phyloP scores from a whole-genome alignment of 2,797 vertebrate genomes.

The Odontamblyopus lacepedii region DNA sequence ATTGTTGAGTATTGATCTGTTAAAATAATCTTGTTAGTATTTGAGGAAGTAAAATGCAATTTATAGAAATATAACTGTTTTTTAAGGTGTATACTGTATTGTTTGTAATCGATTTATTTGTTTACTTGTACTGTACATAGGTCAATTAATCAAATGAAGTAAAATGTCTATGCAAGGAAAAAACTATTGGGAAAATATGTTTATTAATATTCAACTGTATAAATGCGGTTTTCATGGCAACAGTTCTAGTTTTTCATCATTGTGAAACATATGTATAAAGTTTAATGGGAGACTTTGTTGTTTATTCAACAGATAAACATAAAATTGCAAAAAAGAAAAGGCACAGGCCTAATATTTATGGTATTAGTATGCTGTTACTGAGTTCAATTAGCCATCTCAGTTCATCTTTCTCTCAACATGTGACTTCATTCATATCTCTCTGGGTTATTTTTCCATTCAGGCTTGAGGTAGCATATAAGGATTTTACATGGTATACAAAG shows the following conservation, averaged over 20 bases:
- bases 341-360: too few species aligned
- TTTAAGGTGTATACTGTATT: neutral
- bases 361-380: neutral
- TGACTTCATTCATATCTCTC: neutral
- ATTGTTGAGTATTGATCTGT: neutral
- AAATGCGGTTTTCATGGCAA: neutral
- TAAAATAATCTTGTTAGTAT: neutral
- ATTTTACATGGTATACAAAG: neutral
- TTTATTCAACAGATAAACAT: neutral
- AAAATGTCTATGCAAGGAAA: neutral
- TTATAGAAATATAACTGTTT: neutral
- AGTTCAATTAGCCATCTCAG: neutral
- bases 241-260: too few species aligned
- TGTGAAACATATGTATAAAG: too few species aligned
- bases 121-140: neutral
- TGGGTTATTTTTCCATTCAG: neutral
- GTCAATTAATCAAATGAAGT: neutral
- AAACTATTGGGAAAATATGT: neutral
- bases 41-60: neutral
- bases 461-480: slow-evolving; percentile 22
- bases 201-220: neutral
- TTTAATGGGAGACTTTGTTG: too few species aligned
- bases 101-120: neutral
- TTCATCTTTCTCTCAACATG: neutral
- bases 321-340: neutral